A percentile compares a stretch with the other conserved stretches of the same genome.
These are phyloP conservation scores for Geotrupes spiniger DNA, from an alignment of 2,888 invertebrate species.

Conservation along the genomic window DNA sequence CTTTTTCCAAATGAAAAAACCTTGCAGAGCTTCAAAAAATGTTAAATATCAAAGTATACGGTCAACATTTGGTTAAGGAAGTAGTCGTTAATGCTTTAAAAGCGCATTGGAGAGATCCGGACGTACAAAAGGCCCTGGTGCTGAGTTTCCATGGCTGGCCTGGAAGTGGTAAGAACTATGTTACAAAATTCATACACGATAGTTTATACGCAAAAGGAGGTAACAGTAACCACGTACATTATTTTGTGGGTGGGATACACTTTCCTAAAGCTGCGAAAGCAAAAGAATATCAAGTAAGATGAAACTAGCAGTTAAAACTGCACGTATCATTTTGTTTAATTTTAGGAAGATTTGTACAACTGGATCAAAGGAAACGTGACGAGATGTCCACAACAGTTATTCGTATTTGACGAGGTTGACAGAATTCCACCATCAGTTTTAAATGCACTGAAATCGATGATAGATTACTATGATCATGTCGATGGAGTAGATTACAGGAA, in stretches of 20 bases:
- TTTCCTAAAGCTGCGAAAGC: slow-evolving; percentile 65
- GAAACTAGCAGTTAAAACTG: too few relatives aligned
- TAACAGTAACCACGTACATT: slow-evolving; percentile 76
- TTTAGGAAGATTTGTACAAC: slow-evolving; percentile 53
- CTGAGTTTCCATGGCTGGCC: slow-evolving; percentile 94
- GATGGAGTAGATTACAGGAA: slow-evolving; percentile 73
- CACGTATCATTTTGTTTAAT: slow-evolving; percentile 10
- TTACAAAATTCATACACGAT: slow-evolving; percentile 71
- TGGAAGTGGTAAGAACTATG: slow-evolving; percentile 91
- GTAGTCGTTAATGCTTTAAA: slow-evolving; percentile 67
- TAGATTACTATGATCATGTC: slow-evolving; percentile 78
- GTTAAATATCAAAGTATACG: slow-evolving; percentile 60
- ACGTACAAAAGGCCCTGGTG: slow-evolving; percentile 75
- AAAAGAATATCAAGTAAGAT: slow-evolving; percentile 51
- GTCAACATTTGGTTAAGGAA: slow-evolving; percentile 78
- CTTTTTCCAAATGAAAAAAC: neutral
- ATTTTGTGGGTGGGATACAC: slow-evolving; percentile 77
- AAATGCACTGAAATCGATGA: slow-evolving; percentile 80
- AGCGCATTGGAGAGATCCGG: slow-evolving; percentile 57
- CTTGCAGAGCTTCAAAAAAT: slow-evolving; percentile 53
- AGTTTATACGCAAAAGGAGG: slow-evolving; percentile 66
- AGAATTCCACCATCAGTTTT: slow-evolving; percentile 83
- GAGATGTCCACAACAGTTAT: slow-evolving; percentile 73
- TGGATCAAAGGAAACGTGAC: slow-evolving; percentile 64
- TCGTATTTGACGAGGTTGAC: slow-evolving; percentile 97